phyloP scores from a whole-genome alignment of 2,113 vertebrate genomes.

The Ophthalmolycus amberensis region DNA sequence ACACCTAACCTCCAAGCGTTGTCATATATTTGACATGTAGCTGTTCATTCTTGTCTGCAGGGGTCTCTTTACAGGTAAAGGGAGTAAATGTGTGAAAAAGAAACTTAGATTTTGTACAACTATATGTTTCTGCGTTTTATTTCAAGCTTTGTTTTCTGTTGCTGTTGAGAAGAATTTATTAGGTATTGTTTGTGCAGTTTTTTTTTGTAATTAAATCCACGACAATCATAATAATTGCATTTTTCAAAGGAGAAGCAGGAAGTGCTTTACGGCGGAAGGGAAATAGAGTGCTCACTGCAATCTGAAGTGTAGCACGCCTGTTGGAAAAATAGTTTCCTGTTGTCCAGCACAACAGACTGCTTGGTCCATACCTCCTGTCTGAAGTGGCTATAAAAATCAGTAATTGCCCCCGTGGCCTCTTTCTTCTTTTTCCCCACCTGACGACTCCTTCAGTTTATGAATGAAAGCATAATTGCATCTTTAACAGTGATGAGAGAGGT shows the following conservation, averaged over 20 bases:
- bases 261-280: background rate
- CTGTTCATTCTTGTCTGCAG: background rate
- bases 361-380: slow-evolving; percentile 32
- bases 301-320: background rate
- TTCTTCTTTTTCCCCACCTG: background rate
- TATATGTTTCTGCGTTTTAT: background rate
- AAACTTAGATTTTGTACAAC: background rate
- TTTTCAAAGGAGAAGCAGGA: background rate
- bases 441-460: slow-evolving; percentile 6
- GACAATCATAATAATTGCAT: background rate
- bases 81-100: background rate
- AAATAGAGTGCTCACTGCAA: slow-evolving; percentile 1
- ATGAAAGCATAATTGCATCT: slow-evolving; percentile 30
- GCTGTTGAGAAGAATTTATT: background rate
- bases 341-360: slow-evolving; percentile 20
- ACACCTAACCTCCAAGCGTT: slow-evolving; percentile 57
- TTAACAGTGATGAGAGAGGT: slow-evolving; percentile 8
- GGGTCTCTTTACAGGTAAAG: background rate
- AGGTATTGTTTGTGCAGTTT: background rate
- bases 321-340: slow-evolving; percentile 15
- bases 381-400: slow-evolving; percentile 38
- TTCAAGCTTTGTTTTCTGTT: background rate
- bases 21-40: slow-evolving; percentile 31
- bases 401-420: slow-evolving; percentile 23
- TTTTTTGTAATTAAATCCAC: background rate